Evolutionary conservation across 2,888 invertebrate genomes (phyloP).

Genomic region (Synanthedon formicaeformis): DNA sequence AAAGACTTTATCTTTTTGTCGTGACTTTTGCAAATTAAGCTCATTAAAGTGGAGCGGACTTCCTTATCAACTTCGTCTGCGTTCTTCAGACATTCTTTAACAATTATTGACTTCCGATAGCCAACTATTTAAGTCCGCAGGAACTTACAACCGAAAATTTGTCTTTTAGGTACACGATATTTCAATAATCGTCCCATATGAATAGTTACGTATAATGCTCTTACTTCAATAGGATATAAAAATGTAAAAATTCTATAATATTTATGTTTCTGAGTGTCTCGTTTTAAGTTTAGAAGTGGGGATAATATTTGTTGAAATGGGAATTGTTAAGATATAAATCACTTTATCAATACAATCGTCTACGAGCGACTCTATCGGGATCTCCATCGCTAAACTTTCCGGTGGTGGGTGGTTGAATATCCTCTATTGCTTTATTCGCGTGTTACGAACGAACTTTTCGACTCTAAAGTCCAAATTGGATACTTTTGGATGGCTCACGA

Average conservation of each 20-base stretch:
- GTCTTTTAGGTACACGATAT: too few species aligned
- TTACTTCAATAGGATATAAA: too few species aligned
- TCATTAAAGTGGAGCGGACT: slow-evolving; percentile 32
- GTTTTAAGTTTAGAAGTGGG: too few species aligned
- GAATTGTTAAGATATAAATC: too few species aligned
- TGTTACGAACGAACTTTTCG: neutral
- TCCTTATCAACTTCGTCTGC: slow-evolving; percentile 20
- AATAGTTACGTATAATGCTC: too few species aligned
- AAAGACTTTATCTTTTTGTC: slow-evolving; percentile 28
- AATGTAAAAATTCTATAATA: too few species aligned
- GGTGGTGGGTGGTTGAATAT: neutral
- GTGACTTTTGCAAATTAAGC: slow-evolving; percentile 57
- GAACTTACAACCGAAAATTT: too few species aligned
- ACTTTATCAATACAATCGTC: too few species aligned
- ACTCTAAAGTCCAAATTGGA: neutral
- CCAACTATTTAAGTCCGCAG: too few species aligned
- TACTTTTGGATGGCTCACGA: slow-evolving; percentile 8
- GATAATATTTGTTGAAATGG: too few species aligned
- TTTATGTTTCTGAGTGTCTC: too few species aligned
- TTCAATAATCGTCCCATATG: too few species aligned
- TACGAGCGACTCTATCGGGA: neutral
- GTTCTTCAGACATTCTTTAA: slow-evolving; percentile 16
- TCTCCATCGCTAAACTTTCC: neutral
- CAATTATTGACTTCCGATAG: neutral
- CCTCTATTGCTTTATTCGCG: neutral